Conservation (phyloP, 2,888 invertebrate species). For the Orthonevra nobilis region DNA sequence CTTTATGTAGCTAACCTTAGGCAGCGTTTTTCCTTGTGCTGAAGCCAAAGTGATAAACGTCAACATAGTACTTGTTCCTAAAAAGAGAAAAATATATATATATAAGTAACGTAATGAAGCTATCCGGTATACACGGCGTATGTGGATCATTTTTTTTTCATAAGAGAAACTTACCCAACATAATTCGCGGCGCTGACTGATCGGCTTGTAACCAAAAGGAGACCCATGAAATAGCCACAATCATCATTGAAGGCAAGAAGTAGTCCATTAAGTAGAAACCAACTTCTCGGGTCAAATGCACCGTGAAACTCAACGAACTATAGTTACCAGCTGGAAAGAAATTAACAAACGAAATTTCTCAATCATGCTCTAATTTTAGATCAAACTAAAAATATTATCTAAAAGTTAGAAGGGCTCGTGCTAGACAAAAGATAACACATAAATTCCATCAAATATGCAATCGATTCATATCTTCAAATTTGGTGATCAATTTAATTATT, state of each 20-base stretch:
- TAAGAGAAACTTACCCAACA: slow-evolving; percentile 89
- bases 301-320: slow-evolving; percentile 89
- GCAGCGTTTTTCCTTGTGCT: slow-evolving; percentile 90
- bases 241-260: slow-evolving; percentile 91
- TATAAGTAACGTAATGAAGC: too few species aligned
- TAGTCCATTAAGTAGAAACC: slow-evolving; percentile 94
- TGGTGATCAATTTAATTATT: slow-evolving; percentile 38
- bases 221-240: slow-evolving; percentile 93
- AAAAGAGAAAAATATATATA: slow-evolving; percentile 18
- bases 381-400: background rate
- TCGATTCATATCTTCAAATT: slow-evolving; percentile 20
- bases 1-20: slow-evolving; percentile 94
- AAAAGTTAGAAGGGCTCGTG: background rate
- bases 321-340: slow-evolving; percentile 88
- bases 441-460: slow-evolving; percentile 20
- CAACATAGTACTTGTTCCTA: slow-evolving; percentile 90
- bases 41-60: slow-evolving; percentile 93
- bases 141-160: too few species aligned
- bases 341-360: slow-evolving; percentile 47
- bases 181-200: slow-evolving; percentile 90
- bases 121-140: background rate
- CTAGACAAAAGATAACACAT: slow-evolving; percentile 5
- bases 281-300: slow-evolving; percentile 89
- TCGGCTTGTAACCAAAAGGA: slow-evolving; percentile 94
- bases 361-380: slow-evolving; percentile 21